Percentiles rank a stretch among this genome's conserved stretches.
These are phyloP conservation scores for Xestobium rufovillosum DNA, from an alignment of 2,888 invertebrate genomes.

Conservation along the genomic window DNA sequence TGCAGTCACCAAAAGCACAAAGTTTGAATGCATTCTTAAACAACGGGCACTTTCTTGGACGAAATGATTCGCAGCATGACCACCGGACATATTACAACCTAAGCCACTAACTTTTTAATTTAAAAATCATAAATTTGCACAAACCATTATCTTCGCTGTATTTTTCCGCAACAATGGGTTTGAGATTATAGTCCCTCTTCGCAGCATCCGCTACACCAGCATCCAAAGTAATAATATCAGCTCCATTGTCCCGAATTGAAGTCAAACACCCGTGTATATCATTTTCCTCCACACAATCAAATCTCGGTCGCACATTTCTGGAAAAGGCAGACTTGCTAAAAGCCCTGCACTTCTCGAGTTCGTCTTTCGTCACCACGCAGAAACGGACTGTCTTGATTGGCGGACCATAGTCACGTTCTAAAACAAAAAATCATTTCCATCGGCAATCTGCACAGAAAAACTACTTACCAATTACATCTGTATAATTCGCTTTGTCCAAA, in stretches of 20 bases:
- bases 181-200: slow-evolving; percentile 49
- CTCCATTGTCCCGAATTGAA: slow-evolving; percentile 58
- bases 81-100: too few relatives aligned
- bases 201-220: slow-evolving; percentile 51
- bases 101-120: too few relatives aligned
- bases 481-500: slow-evolving; percentile 44
- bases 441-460: too few relatives aligned
- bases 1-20: too few relatives aligned
- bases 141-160: slow-evolving; percentile 45
- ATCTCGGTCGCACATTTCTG: slow-evolving; percentile 68
- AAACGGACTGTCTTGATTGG: slow-evolving; percentile 58
- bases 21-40: too few relatives aligned
- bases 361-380: slow-evolving; percentile 60
- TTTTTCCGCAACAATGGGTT: slow-evolving; percentile 58
- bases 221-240: slow-evolving; percentile 64
- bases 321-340: slow-evolving; percentile 67
- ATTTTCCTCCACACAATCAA: slow-evolving; percentile 65
- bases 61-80: too few relatives aligned
- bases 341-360: slow-evolving; percentile 65
- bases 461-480: slow-evolving; percentile 56
- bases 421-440: too few relatives aligned
- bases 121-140: too few relatives aligned
- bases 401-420: slow-evolving; percentile 66
- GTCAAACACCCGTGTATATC: slow-evolving; percentile 59
- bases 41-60: too few relatives aligned